Evolutionary conservation across 2,797 vertebrate species (phyloP).

Genomic region (Etheostoma nigrum): DNA sequence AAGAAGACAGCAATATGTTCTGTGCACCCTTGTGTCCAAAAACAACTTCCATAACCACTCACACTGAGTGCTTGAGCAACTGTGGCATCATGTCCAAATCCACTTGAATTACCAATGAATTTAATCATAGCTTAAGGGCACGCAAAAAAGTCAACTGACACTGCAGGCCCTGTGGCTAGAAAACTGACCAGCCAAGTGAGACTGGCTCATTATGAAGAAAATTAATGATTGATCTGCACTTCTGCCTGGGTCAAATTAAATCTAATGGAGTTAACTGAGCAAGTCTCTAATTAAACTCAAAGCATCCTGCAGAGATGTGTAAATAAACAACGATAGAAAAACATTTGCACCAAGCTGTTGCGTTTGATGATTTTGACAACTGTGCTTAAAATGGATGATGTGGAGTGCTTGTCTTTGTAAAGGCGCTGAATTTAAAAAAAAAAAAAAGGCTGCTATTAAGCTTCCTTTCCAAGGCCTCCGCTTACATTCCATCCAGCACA

Average conservation of each 20-base stretch:
- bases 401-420: neutral
- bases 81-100: slow-evolving; percentile 4
- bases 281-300: slow-evolving; percentile 37
- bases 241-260: slow-evolving; percentile 37
- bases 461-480: neutral
- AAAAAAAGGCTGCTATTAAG: neutral
- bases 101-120: neutral
- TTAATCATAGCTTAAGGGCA: slow-evolving; percentile 5
- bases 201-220: slow-evolving; percentile 35
- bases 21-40: neutral
- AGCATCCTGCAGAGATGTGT: slow-evolving; percentile 2
- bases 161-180: slow-evolving; percentile 6
- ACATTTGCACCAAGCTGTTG: slow-evolving; percentile 2
- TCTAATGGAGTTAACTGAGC: slow-evolving; percentile 26
- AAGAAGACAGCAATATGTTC: neutral
- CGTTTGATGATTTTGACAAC: slow-evolving; percentile 17
- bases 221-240: slow-evolving; percentile 45
- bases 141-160: slow-evolving; percentile 35
- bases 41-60: neutral
- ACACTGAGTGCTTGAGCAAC: neutral
- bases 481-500: slow-evolving; percentile 12
- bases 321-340: slow-evolving; percentile 22
- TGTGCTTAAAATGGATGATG: slow-evolving; percentile 9
- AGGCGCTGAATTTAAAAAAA: neutral
- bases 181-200: slow-evolving; percentile 23